Base-by-base conservation (phyloP, 2,113 vertebrate species). In the Mugil cephalus region DNA sequence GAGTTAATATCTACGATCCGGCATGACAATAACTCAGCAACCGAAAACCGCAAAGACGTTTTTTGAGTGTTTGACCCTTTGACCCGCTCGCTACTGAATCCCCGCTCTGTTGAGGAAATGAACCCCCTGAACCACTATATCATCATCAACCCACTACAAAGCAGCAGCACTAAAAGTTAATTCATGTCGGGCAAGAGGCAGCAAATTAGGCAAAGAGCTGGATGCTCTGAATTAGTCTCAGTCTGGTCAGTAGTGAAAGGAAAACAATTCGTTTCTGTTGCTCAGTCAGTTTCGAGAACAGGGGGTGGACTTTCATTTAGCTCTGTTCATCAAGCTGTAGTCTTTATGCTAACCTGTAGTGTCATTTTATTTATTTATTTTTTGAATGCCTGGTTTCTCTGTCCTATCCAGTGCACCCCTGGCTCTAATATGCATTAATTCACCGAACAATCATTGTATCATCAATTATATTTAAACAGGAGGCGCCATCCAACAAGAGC, bases 101-200 rank as follows among this genome's bases (percentile, higher is more conserved):
- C 47, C 75, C 60, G 67, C 67, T 60, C 45, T 36, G 60, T 39
- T 7, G 67, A 82, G 80, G 82, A 89, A 85, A 85, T 85, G 74
- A 85, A 69, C 69, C 61, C 47, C 58, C 59, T 13, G 39, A 70
- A 59, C 77, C 52, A 65, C 60, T 77, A 46, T 10, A 87, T 85
- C 77, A 77, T 79, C 77, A 81, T 79, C 80, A 82, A 9, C 1
- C 54, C 58, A 74, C 82, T 68, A 78, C 79, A 80, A 83, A 80
- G 73, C n/a, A 19, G 24, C 24, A 30, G 39, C 61, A 30, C 21
- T 6, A 6, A 24, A 40, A 72, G 54, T 40, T 30, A 50, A 62
- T 69, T 80, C 59, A 48, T 30, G 69, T 55, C 52, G 8, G 21
- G 40, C 39, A 67, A 66, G 43, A 80, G 15, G 66, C 52, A 34